These are phyloP conservation scores for Ctenosaura bakeri DNA, from an alignment of 2,797 vertebrate species.

Conservation along the genomic window DNA sequence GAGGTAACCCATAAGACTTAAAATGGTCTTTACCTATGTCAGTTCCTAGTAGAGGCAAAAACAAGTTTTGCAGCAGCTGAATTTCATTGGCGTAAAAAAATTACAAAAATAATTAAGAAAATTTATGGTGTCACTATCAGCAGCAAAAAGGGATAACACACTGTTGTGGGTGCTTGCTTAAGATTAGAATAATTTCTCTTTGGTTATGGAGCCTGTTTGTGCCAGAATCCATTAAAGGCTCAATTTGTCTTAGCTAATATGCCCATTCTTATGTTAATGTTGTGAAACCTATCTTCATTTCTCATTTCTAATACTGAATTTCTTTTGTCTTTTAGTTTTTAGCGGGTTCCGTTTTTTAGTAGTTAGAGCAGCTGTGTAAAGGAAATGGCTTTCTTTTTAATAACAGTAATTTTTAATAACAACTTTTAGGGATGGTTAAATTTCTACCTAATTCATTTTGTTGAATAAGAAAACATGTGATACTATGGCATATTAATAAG, in stretches of 20 bases:
- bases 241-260: conserved; percentile 33
- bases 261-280: conserved; percentile 26
- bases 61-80: conserved; percentile 6
- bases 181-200: conserved; percentile 20
- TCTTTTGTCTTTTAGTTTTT: background rate
- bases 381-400: background rate
- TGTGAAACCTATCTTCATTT: conserved; percentile 20
- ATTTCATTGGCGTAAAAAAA: background rate
- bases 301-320: conserved; percentile 4
- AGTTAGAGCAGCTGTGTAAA: background rate
- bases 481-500: background rate
- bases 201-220: background rate
- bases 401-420: background rate
- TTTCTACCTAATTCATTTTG: conserved; percentile 16
- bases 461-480: background rate
- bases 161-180: conserved; percentile 7
- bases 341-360: background rate
- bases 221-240: conserved; percentile 25
- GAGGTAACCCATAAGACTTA: background rate
- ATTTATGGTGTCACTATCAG: background rate
- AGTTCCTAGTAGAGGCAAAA: background rate
- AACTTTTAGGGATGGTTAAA: conserved; percentile 1
- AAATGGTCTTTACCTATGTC: background rate
- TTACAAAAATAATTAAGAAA: conserved; percentile 14
- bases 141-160: background rate